Evolutionary conservation across 2,888 invertebrate species (phyloP).

Genomic region (Galeopsomyia nigrocyanea): DNA sequence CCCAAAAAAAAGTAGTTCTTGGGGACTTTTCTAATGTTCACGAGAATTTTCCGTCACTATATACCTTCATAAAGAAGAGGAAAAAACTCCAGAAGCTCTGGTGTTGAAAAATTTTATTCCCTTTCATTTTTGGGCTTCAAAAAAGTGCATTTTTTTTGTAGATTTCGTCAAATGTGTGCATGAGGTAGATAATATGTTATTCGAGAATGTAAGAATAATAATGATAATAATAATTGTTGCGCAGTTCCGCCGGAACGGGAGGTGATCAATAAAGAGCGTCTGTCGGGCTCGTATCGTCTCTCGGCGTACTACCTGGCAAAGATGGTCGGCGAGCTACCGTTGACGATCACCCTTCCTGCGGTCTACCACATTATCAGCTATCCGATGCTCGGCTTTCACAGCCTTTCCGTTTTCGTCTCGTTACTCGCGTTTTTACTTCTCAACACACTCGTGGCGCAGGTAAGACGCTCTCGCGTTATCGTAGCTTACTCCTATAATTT

Average conservation of each 20-base stretch:
- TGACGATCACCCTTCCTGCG: conserved; percentile 81
- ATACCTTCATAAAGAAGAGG: too few species aligned
- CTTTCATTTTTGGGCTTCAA: too few species aligned
- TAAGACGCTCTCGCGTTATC: conserved; percentile 54
- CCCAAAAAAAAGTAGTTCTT: too few species aligned
- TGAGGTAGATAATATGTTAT: too few species aligned
- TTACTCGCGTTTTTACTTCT: conserved; percentile 78
- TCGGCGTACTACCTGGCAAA: conserved; percentile 87
- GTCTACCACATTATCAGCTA: conserved; percentile 84
- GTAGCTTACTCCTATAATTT: conserved; percentile 37
- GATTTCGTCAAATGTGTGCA: too few species aligned
- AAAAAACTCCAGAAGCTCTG: too few species aligned
- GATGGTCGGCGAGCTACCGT: conserved; percentile 84
- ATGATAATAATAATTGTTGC: too few species aligned
- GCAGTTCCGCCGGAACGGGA: conserved; percentile 84
- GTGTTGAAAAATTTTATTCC: too few species aligned
- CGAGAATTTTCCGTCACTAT: too few species aligned
- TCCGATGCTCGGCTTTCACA: conserved; percentile 80
- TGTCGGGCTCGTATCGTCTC: conserved; percentile 82
- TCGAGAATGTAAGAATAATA: too few species aligned
- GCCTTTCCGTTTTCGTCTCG: conserved; percentile 77
- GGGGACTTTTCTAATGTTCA: too few species aligned
- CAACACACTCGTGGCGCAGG: conserved; percentile 82
- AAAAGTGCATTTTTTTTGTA: too few species aligned
- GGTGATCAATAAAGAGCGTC: conserved; percentile 84